Evolutionary conservation across 2,113 vertebrate genomes (phyloP).

Genomic region (Leptosomus discolor): DNA sequence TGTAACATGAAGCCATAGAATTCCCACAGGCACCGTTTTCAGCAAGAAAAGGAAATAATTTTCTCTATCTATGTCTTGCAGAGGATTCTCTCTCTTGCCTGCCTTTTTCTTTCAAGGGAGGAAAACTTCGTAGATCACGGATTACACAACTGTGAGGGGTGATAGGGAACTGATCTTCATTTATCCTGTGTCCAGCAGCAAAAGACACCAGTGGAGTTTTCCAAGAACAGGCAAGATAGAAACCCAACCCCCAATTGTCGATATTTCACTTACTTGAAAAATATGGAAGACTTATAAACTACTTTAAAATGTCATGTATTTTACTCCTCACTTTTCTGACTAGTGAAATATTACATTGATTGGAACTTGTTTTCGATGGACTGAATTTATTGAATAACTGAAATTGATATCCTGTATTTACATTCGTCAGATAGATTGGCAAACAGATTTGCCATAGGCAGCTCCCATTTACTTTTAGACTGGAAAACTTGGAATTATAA

Average conservation of each 20-base stretch:
- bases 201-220: not conserved
- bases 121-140: not conserved
- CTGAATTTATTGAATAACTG: not conserved
- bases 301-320: not conserved
- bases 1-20: not conserved
- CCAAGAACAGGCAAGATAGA: not conserved
- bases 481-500: not conserved
- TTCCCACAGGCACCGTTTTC: conserved; percentile 30
- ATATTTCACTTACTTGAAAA: not conserved
- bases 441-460: not conserved
- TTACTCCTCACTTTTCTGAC: not conserved
- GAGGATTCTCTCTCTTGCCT: not conserved
- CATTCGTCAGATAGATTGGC: not conserved
- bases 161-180: conserved; percentile 26
- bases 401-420: not conserved
- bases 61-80: not conserved
- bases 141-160: not conserved
- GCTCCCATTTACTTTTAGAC: not conserved
- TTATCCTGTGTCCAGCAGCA: not conserved
- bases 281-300: not conserved
- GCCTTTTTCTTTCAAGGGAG: not conserved
- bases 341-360: not conserved
- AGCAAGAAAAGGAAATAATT: conserved; percentile 18
- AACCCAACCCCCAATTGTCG: not conserved
- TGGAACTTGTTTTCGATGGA: not conserved